Percentiles rank a stretch among this genome's conserved stretches.
phyloP scores from a whole-genome alignment of 2,888 invertebrate genomes.

The Rhagonycha lutea region DNA sequence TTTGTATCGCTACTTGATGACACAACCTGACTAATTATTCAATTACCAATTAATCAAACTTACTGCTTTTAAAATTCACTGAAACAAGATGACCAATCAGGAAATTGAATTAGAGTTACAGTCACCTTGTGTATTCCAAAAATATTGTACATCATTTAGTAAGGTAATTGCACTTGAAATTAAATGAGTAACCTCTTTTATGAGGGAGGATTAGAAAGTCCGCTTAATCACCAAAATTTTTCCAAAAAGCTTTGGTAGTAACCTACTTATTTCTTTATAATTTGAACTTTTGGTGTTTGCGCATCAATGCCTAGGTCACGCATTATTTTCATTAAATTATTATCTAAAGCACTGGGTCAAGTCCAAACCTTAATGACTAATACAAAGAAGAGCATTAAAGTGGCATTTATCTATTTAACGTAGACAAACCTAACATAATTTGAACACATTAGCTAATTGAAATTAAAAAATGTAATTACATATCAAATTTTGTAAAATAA shows the following conservation, averaged over 20 bases:
- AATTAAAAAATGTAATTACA: neutral
- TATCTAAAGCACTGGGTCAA: constrained; percentile 33
- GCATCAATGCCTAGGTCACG: constrained; percentile 45
- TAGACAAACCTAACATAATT: neutral
- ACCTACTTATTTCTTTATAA: neutral
- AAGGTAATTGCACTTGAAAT: neutral
- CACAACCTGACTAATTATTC: neutral
- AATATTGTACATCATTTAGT: neutral
- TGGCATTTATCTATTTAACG: neutral
- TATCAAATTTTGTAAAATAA: neutral
- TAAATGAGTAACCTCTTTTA: neutral
- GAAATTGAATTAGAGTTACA: neutral
- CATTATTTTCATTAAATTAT: constrained; percentile 23
- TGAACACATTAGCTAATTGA: neutral
- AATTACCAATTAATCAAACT: neutral
- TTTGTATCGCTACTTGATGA: neutral
- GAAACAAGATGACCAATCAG: constrained; percentile 11
- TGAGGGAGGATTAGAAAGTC: neutral
- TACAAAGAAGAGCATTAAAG: neutral
- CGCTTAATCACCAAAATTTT: neutral
- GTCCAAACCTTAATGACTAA: constrained; percentile 10
- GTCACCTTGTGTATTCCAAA: neutral
- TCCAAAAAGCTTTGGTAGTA: neutral
- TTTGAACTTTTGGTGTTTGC: constrained; percentile 28
- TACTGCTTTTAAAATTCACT: constrained; percentile 3